phyloP scores from a whole-genome alignment of 2,797 vertebrate species.

The Coracias cyanogaster region DNA sequence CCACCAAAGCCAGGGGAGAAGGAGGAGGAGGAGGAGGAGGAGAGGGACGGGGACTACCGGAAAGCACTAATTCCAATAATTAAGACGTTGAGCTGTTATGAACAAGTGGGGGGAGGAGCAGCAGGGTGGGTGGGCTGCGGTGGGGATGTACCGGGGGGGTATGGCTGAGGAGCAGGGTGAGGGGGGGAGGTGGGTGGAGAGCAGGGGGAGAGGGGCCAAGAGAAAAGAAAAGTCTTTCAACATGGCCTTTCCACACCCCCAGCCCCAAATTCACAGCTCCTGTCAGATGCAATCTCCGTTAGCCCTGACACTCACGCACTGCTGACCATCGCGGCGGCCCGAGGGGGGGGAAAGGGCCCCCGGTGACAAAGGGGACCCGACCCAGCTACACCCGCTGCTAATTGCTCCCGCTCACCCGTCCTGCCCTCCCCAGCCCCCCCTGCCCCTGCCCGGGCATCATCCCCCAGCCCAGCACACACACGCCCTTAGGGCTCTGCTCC shows the following conservation, averaged over 20 bases:
- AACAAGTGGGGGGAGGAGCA: not conserved
- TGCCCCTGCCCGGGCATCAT: not conserved
- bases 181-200: not conserved
- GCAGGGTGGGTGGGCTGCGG: conserved; percentile 39
- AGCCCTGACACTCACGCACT: conserved; percentile 37
- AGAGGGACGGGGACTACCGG: not conserved
- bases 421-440: not conserved
- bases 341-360: not conserved
- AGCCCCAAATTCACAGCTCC: conserved; percentile 65
- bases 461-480: not conserved
- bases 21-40: not conserved
- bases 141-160: not conserved
- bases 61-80: conserved; percentile 33
- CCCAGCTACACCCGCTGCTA: conserved; percentile 20
- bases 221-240: conserved; percentile 34
- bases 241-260: conserved; percentile 1
- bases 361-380: conserved; percentile 8
- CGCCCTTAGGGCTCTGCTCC: conserved; percentile 2
- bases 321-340: not conserved
- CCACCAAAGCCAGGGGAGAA: not conserved
- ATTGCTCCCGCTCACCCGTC: conserved; percentile 44
- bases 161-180: not conserved
- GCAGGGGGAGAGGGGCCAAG: not conserved
- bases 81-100: not conserved
- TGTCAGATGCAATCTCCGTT: conserved; percentile 55